Evolutionary conservation across 1,140 invertebrate genomes (phyloP), one percentile per base, ranked within the genome.

Genomic region (Brachionus asplanchnoidis): DNA sequence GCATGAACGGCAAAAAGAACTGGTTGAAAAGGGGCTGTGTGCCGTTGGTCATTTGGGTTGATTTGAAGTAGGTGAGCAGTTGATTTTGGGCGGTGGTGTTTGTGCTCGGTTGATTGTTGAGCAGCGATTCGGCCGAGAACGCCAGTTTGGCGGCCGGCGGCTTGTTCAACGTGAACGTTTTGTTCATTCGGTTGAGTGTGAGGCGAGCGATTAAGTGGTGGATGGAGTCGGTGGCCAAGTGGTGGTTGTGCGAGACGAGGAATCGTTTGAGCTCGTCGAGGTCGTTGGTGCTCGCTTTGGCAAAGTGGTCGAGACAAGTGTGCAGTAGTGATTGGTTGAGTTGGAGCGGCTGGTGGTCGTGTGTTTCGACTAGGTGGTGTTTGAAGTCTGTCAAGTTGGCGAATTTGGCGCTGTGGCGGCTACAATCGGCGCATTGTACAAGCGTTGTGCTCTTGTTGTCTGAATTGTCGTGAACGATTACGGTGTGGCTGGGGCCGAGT

Each of bases 121-220:
- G 86, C 84, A 85, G 73, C 56, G 50, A 87, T 80, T 86, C 87
- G 85, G 80, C 83, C 86, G 70, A 87, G 87, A 86, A 89, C 88
- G 84, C 88, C 86, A 79, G 87, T 85, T 60, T 86, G 40, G 9
- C 42, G 2, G 68, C 36, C 32, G 36, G 36, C 28, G 68, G 28
- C 9, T 73, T 73, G 32, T 73, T 73, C 68, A 73, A 6, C 40
- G 68, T 23, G 42, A 73, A 73, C 23, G 68, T 73, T 20, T 73
- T 73, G 9, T 73, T 73, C 68, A 73, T 73, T 73, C 68, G 68
- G 36, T 28, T 36, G 2, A 70, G 23, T 32, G 36, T 28, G 14
- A 70, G 32, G 7, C 32, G 14, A 40, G 26, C n/a, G 14, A 36
- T n/a, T n/a, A n/a, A 40, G 32, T 36, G 7, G 32, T 36, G 32